phyloP scores from a whole-genome alignment of 2,888 invertebrate genomes.

The Epinotia nisella region DNA sequence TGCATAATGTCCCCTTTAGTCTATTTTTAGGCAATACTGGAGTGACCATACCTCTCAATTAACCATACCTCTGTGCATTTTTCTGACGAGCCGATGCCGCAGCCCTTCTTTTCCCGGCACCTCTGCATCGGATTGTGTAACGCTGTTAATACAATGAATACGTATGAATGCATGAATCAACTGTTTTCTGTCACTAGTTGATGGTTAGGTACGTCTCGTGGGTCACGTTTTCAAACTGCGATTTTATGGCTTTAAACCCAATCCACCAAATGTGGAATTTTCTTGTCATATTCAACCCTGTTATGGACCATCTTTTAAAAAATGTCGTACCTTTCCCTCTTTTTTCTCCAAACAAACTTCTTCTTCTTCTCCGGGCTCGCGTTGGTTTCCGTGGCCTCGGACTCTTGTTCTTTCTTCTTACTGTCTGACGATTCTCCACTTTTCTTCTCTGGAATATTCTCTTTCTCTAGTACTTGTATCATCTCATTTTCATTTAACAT shows the following conservation, averaged over 20 bases:
- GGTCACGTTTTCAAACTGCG: no score
- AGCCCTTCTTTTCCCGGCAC: slow-evolving; percentile 71
- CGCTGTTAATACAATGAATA: slow-evolving; percentile 54
- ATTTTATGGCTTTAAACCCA: no score
- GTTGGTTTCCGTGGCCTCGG: slow-evolving; percentile 78
- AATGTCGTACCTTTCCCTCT: slow-evolving; percentile 69
- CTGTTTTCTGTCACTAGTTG: no score
- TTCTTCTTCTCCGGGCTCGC: slow-evolving; percentile 77
- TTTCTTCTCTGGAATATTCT: slow-evolving; percentile 66
- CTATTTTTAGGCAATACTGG: no score
- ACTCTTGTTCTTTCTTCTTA: slow-evolving; percentile 68
- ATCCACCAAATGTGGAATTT: no score
- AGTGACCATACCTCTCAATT: no score
- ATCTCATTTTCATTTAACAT: slow-evolving; percentile 82
- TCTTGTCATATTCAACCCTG: no score
- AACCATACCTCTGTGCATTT: slow-evolving; percentile 77
- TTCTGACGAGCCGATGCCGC: slow-evolving; percentile 75
- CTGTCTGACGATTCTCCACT: slow-evolving; percentile 62
- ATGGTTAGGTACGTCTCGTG: no score
- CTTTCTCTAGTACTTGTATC: slow-evolving; percentile 78
- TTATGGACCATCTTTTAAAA: no score
- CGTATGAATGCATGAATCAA: neutral
- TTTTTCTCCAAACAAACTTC: slow-evolving; percentile 77
- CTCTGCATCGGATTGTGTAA: slow-evolving; percentile 68
- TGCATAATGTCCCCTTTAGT: no score